phyloP scores from a whole-genome alignment of 1,140 invertebrate genomes.

The Diachasmimorpha longicaudata region DNA sequence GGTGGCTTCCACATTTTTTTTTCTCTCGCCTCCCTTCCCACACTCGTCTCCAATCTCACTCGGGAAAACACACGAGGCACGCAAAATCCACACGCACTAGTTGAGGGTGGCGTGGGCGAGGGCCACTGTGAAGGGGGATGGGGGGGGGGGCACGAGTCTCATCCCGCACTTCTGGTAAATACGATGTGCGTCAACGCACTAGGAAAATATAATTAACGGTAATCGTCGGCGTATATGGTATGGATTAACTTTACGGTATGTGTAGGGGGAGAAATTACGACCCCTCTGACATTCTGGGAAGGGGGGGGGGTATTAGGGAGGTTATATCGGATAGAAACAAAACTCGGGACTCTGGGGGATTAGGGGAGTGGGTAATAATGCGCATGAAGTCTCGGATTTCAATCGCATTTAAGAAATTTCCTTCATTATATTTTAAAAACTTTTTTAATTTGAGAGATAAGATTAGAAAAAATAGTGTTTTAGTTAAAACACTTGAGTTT shows the following conservation, averaged over 20 bases:
- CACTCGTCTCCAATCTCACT: neutral
- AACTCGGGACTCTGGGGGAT: neutral
- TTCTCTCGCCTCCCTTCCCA: neutral
- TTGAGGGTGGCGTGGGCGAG: neutral
- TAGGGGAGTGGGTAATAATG: neutral
- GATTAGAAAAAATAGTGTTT: too few species aligned
- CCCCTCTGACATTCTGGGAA: neutral
- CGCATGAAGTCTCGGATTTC: neutral
- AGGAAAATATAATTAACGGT: conserved; percentile 64
- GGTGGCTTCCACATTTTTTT: conserved; percentile 7
- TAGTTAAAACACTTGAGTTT: too few species aligned
- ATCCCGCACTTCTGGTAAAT: conserved; percentile 20
- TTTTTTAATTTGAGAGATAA: neutral
- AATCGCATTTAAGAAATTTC: neutral
- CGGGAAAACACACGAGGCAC: neutral
- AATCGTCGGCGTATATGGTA: conserved; percentile 62
- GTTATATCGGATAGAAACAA: neutral
- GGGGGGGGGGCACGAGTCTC: neutral
- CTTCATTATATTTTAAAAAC: neutral
- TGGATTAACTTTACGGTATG: conserved; percentile 55
- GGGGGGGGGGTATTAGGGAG: neutral
- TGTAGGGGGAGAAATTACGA: neutral
- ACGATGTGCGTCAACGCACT: conserved; percentile 38
- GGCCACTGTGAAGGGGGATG: too few species aligned
- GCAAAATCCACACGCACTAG: neutral